phyloP scores from a whole-genome alignment of 2,888 invertebrate species.

The Drosophila demipolita region DNA sequence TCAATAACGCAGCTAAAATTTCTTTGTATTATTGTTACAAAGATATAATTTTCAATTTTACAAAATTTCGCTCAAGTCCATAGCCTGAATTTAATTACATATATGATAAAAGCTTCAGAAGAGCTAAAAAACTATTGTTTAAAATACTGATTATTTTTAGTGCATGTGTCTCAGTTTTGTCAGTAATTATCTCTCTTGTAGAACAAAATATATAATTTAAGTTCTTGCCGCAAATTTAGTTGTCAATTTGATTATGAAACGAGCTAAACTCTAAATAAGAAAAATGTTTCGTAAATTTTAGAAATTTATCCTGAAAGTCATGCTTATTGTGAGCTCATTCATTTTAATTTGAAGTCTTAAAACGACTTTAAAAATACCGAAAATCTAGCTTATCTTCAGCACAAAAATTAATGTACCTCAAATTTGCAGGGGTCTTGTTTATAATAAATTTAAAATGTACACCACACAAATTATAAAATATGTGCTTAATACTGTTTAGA shows the following conservation, averaged over 20 bases:
- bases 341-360: fast-evolving
- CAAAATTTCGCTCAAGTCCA: too few species aligned
- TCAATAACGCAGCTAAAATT: background rate
- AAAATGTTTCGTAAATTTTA: background rate
- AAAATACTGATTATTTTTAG: background rate
- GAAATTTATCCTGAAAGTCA: background rate
- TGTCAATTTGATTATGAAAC: background rate
- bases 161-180: background rate
- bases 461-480: conserved; percentile 1
- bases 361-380: background rate
- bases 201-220: background rate
- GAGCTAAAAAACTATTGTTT: background rate
- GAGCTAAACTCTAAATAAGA: background rate
- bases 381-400: background rate
- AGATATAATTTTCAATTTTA: too few species aligned
- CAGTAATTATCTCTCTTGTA: background rate
- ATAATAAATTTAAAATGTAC: conserved; percentile 9
- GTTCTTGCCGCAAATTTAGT: background rate
- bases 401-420: background rate
- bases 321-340: background rate
- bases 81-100: background rate
- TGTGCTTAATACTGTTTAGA: background rate
- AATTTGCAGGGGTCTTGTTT: background rate
- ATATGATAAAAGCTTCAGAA: background rate
- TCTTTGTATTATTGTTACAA: background rate